Evolutionary conservation across 2,888 invertebrate species (phyloP).

Genomic region (Pandemis heparana): DNA sequence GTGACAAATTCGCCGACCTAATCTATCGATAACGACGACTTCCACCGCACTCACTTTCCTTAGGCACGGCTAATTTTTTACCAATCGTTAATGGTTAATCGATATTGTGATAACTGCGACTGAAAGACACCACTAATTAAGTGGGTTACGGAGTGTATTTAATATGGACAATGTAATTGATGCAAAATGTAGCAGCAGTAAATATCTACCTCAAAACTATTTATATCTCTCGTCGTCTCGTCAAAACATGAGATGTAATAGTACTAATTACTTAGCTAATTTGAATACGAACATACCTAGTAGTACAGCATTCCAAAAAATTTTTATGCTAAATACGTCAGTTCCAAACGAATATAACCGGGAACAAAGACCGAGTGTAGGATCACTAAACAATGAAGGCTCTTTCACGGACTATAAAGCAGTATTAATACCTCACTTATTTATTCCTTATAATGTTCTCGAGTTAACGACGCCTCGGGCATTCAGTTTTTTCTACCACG

Average conservation of each 20-base stretch:
- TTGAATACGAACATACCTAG: background rate
- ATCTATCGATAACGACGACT: constrained; percentile 71
- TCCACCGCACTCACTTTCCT: constrained; percentile 30
- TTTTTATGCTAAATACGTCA: constrained; percentile 64
- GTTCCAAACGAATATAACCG: constrained; percentile 54
- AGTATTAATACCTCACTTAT: constrained; percentile 81
- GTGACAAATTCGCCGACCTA: constrained; percentile 81
- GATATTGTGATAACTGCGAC: constrained; percentile 7
- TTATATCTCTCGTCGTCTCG: too few species aligned
- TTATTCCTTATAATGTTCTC: constrained; percentile 83
- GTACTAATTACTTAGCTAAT: constrained; percentile 1
- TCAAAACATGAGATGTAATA: background rate
- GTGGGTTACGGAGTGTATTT: background rate
- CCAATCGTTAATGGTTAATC: constrained; percentile 32
- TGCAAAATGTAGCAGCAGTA: background rate
- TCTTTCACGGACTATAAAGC: constrained; percentile 83
- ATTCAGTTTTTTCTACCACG: constrained; percentile 78
- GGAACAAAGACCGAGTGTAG: constrained; percentile 63
- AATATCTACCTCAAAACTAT: too few species aligned
- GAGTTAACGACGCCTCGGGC: constrained; percentile 80
- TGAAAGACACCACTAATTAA: background rate
- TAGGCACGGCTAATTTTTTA: constrained; percentile 17
- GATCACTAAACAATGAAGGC: constrained; percentile 74
- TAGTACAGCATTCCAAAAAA: constrained; percentile 44
- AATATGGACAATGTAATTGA: background rate